Conservation (phyloP, 2,888 invertebrate genomes). For the Bembecia ichneumoniformis region DNA sequence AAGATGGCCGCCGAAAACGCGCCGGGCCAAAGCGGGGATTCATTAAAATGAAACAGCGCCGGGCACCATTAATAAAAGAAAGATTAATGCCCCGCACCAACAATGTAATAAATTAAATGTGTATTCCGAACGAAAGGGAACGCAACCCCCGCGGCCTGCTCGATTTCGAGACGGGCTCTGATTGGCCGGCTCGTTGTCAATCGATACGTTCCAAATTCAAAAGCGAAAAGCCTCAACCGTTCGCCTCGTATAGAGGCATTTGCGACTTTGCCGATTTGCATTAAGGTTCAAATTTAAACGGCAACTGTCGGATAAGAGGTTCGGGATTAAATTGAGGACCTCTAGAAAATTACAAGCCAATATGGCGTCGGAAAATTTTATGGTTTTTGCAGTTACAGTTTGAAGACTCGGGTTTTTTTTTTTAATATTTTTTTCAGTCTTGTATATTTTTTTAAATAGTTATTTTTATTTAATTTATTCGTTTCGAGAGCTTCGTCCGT, state of each 20-base stretch:
- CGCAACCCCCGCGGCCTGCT: constrained; percentile 55
- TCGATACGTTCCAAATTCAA: constrained; percentile 39
- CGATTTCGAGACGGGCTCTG: constrained; percentile 31
- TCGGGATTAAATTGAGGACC: too few relatives aligned
- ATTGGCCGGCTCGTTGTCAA: constrained; percentile 54
- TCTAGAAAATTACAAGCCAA: too few relatives aligned
- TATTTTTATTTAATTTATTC: too few relatives aligned
- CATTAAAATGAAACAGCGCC: constrained; percentile 65
- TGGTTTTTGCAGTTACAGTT: too few relatives aligned
- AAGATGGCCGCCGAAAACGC: constrained; percentile 47
- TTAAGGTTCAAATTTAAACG: too few relatives aligned
- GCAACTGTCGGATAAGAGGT: too few relatives aligned
- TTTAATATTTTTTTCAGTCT: too few relatives aligned
- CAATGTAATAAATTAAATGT: constrained; percentile 69
- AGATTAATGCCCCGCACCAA: constrained; percentile 63
- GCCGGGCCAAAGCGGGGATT: constrained; percentile 40
- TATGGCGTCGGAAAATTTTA: too few relatives aligned
- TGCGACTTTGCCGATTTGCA: too few relatives aligned
- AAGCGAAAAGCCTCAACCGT: constrained; percentile 16
- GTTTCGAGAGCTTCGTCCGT: too few relatives aligned
- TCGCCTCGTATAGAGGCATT: not conserved
- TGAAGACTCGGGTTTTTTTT: too few relatives aligned
- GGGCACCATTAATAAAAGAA: constrained; percentile 65
- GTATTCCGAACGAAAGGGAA: constrained; percentile 40
- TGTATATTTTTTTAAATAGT: too few relatives aligned